phyloP scores from a whole-genome alignment of 2,113 vertebrate genomes.

The Daubentonia madagascariensis region DNA sequence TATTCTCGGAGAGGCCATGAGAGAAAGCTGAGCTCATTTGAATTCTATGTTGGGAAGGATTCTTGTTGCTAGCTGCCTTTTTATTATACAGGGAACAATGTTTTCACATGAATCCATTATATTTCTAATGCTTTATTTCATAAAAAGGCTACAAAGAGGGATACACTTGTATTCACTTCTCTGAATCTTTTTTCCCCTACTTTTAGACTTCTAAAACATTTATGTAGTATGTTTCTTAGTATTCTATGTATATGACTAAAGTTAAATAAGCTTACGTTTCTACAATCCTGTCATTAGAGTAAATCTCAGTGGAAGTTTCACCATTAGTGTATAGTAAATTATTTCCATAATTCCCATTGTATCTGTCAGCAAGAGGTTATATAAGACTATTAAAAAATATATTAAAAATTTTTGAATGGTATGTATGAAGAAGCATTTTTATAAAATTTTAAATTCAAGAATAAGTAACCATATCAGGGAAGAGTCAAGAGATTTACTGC shows the following conservation, averaged over 20 bases:
- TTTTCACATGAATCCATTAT: background rate
- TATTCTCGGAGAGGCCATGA: background rate
- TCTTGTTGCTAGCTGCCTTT: background rate
- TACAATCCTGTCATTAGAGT: background rate
- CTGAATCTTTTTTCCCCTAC: background rate
- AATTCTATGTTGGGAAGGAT: background rate
- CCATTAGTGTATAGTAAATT: slow-evolving; percentile 1
- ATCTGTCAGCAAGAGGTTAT: background rate
- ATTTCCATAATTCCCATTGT: slow-evolving; percentile 15
- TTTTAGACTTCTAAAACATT: slow-evolving; percentile 1
- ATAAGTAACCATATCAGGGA: background rate
- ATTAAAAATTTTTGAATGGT: background rate
- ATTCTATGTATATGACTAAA: background rate
- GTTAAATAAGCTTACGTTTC: slow-evolving; percentile 4
- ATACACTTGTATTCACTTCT: background rate
- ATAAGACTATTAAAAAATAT: background rate
- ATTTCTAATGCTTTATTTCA: background rate
- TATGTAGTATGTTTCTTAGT: background rate
- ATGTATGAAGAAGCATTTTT: background rate
- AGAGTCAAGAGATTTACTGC: background rate
- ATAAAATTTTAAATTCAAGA: slow-evolving; percentile 21
- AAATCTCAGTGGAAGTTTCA: background rate
- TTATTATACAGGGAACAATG: background rate
- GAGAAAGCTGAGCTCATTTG: background rate
- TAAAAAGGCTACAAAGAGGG: background rate